These are phyloP conservation scores for Oscheius sp. DNA, from an alignment of 2,888 invertebrate species.

Conservation along the genomic window DNA sequence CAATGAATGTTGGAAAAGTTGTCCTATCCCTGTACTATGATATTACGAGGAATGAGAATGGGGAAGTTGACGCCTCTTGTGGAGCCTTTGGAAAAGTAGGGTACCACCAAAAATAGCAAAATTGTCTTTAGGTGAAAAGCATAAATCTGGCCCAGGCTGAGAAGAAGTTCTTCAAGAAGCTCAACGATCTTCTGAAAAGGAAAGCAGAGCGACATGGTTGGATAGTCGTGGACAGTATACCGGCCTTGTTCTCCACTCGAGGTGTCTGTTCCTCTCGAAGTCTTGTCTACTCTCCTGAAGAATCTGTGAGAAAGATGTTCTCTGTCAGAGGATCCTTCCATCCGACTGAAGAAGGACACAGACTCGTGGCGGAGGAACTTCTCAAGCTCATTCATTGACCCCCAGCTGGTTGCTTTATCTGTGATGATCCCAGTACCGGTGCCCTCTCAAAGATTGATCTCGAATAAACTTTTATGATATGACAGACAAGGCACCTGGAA, in stretches of 20 bases:
- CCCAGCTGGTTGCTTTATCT: background rate
- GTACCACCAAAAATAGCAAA: background rate
- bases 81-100: slow-evolving; percentile 51
- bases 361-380: slow-evolving; percentile 49
- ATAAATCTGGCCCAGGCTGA: slow-evolving; percentile 56
- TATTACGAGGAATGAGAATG: slow-evolving; percentile 62
- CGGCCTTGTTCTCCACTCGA: slow-evolving; percentile 50
- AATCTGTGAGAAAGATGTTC: slow-evolving; percentile 54
- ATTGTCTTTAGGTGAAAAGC: slow-evolving; percentile 43
- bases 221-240: slow-evolving; percentile 55
- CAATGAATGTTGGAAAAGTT: slow-evolving; percentile 41
- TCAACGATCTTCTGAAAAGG: slow-evolving; percentile 54
- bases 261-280: slow-evolving; percentile 61
- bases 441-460: slow-evolving; percentile 14
- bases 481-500: slow-evolving; percentile 17
- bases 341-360: slow-evolving; percentile 62
- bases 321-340: slow-evolving; percentile 64
- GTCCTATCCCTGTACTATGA: slow-evolving; percentile 66
- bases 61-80: slow-evolving; percentile 62
- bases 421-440: slow-evolving; percentile 13
- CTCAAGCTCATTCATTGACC: slow-evolving; percentile 35
- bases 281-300: slow-evolving; percentile 40
- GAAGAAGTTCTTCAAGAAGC: slow-evolving; percentile 47
- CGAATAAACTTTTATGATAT: slow-evolving; percentile 27
- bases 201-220: slow-evolving; percentile 55